phyloP scores from a whole-genome alignment of 2,888 invertebrate species.

The Neuroscelio doddi region DNA sequence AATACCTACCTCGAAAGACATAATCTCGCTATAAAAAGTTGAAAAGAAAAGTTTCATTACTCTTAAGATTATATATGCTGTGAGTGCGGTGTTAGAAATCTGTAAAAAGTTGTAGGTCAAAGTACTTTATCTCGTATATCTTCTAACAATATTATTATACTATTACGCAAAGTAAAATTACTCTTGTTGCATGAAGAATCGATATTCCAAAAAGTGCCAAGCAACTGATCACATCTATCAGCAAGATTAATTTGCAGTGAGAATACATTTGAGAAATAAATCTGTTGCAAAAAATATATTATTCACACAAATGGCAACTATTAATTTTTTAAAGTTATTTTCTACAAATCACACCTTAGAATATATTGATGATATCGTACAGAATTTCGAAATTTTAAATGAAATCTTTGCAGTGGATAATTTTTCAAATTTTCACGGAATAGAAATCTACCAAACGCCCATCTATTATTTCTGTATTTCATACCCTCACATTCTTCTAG shows the following conservation, averaged over 20 bases:
- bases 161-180: conserved; percentile 4
- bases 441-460: not conserved
- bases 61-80: conserved; percentile 6
- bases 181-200: conserved; percentile 18
- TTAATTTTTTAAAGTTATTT: no score
- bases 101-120: not conserved
- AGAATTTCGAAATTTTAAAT: not conserved
- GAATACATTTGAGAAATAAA: conserved; percentile 9
- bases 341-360: conserved; percentile 7
- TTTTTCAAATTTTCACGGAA: not conserved
- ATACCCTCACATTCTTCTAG: not conserved
- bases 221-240: conserved; percentile 12
- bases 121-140: no score
- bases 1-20: conserved; percentile 17
- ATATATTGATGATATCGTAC: conserved; percentile 12
- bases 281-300: not conserved
- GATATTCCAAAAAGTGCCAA: conserved; percentile 14
- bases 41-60: conserved; percentile 9
- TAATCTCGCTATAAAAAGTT: conserved; percentile 10
- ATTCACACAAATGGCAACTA: not conserved
- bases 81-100: conserved; percentile 10
- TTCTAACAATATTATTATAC: not conserved
- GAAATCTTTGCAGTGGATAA: no score
- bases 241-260: conserved; percentile 8
- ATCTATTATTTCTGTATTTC: no score